A percentile compares a stretch with the other conserved stretches of the same genome.
Conservation (phyloP, 2,797 vertebrate genomes). For the Rallus crepitans region DNA sequence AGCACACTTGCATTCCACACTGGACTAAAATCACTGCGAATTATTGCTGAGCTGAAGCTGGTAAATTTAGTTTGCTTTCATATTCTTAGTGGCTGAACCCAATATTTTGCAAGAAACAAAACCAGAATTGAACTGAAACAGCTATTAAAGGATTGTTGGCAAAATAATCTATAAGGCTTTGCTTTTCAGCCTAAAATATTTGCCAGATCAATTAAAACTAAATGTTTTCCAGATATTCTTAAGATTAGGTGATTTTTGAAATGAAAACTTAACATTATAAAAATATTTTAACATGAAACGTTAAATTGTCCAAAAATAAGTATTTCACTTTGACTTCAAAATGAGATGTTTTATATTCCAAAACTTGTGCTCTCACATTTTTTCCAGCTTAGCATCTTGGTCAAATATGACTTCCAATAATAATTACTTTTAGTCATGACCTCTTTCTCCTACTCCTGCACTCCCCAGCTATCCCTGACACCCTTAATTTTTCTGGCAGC, state of each 20-base stretch:
- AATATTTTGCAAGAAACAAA: conserved; percentile 5
- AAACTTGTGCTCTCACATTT: not conserved
- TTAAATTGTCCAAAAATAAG: not conserved
- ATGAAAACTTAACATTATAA: not conserved
- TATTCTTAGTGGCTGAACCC: not conserved
- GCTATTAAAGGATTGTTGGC: not conserved
- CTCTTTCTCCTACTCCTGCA: not conserved
- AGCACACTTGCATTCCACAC: not conserved
- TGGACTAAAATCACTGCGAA: not conserved
- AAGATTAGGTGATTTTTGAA: not conserved
- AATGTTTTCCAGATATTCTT: not conserved
- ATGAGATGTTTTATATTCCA: not conserved
- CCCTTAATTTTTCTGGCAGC: not conserved
- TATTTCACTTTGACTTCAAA: not conserved
- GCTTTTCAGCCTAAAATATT: conserved; percentile 12
- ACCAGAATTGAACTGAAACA: not conserved
- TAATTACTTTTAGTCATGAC: not conserved
- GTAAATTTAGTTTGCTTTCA: not conserved
- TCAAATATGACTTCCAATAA: not conserved
- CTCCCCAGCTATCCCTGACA: not conserved
- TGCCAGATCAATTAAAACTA: not conserved
- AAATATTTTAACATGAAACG: not conserved
- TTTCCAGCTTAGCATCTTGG: not conserved
- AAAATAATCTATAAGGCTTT: not conserved
- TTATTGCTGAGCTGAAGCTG: not conserved